Base-by-base conservation (phyloP, 2,113 vertebrate genomes). In the Ivindomyrus marchei region DNA sequence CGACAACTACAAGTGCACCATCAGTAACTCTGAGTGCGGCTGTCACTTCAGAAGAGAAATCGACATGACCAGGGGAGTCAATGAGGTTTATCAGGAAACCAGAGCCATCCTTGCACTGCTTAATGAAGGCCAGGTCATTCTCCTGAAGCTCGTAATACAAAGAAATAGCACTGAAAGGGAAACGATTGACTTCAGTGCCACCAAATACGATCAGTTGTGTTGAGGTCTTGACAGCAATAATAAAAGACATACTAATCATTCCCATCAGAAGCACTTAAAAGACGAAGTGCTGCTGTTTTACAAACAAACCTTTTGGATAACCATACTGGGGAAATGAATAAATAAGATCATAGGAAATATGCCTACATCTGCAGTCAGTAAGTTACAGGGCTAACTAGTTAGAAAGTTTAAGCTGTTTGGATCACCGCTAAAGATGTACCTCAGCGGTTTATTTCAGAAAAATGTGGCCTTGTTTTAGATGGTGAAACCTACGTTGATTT, bases 41-140 rank as follows among this genome's bases (percentile, higher is more conserved):
- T 70, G 92, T 92, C 93, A 94, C 94, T 93, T 95, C 93, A 36
- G 95, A 95, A 83, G 91, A 95, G 92, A 95, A 95, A 91, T 93
- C 70, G 36, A 93, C 90, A 13, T 91, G 92, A 89, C 91, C 92
- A 0, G 91, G 92, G 19, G 92, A 95, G 70, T 93, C 93, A 45
- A 93, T 94, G 90, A 94, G 93, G 88, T 94, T 94, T 92, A 91
- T 93, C 89, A 95, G 93, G 93, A 94, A 95, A 85, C 90, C 90
- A 52, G 90, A 91, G 62, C 90, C 90, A 88, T 91, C 92, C 87
- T 92, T 94, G 85, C 87, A 80, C 36, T 93, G 91, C 89, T 94
- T 94, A 91, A 94, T 94, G 89, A 94, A 94, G 90, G 90, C 91
- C 88, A 94, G 90, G 90, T 93, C 45, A 0, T 90, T 92, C 19